Percentiles rank a stretch among this genome's conserved stretches.
phyloP scores from a whole-genome alignment of 2,888 invertebrate species.

The Calephelis perditalis region DNA sequence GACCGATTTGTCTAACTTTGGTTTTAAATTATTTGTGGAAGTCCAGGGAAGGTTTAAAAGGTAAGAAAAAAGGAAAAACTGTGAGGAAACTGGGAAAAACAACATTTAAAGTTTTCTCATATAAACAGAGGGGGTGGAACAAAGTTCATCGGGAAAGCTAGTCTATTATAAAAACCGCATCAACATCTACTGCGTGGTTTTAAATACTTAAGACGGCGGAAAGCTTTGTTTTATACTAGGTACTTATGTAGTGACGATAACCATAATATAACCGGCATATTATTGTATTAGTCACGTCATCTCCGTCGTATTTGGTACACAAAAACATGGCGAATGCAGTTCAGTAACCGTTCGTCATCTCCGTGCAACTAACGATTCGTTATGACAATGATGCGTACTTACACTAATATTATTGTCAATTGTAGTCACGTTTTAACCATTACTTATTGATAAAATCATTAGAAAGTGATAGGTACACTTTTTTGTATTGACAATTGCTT shows the following conservation, averaged over 20 bases:
- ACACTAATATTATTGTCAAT: slow-evolving; percentile 25
- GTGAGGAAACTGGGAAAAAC: too few relatives aligned
- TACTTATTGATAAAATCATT: slow-evolving; percentile 39
- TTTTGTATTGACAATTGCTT: slow-evolving; percentile 27
- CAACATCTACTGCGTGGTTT: too few relatives aligned
- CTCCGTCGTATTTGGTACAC: neutral
- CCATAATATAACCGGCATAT: neutral
- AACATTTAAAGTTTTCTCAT: too few relatives aligned
- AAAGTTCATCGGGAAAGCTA: too few relatives aligned
- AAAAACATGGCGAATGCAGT: slow-evolving; percentile 5
- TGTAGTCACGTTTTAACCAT: slow-evolving; percentile 51
- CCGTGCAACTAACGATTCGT: slow-evolving; percentile 14
- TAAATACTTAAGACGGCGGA: too few relatives aligned
- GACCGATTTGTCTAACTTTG: too few relatives aligned
- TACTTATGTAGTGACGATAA: neutral
- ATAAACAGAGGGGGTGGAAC: too few relatives aligned
- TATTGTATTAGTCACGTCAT: slow-evolving; percentile 2
- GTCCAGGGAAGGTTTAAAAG: too few relatives aligned
- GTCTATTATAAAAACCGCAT: too few relatives aligned
- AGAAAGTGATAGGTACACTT: slow-evolving; percentile 32
- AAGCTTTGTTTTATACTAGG: too few relatives aligned
- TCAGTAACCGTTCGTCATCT: slow-evolving; percentile 13
- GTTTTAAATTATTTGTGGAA: too few relatives aligned
- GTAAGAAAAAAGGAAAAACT: too few relatives aligned
- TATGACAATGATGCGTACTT: slow-evolving; percentile 17